Base-by-base conservation (phyloP, 53 echinoderm and acorn worm genomes). In the Holothuria scabra region DNA sequence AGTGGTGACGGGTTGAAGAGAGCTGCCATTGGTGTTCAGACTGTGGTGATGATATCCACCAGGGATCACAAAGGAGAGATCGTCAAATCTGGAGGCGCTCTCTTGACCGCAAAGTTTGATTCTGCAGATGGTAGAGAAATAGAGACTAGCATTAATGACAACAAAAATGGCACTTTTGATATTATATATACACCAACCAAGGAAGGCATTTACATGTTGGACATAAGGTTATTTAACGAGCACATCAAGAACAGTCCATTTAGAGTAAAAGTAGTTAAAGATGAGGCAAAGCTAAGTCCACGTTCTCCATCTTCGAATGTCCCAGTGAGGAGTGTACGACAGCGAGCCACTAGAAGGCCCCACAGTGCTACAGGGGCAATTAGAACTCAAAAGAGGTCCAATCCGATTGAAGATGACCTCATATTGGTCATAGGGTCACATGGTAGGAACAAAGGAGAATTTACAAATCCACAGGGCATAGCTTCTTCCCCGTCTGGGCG, bases 361-460 rank as follows among this genome's bases (percentile, higher is more conserved):
- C 94, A 91, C 65, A 97, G 97, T 80, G 92, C 94, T 33, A 89
- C 93, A 13, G 95, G 95, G 19, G 89, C 91, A 18, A 63, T 95
- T 22, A 85, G 93, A 86, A 89, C 91, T 69, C 91, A 89, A 61
- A 93, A 91, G 57, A 93, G 90, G 81, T 56, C 91, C 60, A 96
- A 96, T 66, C 97, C 97, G 63, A 96, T 96, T 34, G 97, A 96
- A 92, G 97, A 96, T 61, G 97, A 96, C 56, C 88, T 96, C 46
- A 85, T 96, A 12, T 59, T 90, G 68, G 88, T 89, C 22, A 92
- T 96, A 30, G 97, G 97, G 16, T 88, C 84, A 66, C 80, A 92
- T 38, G 97, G 97, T 25, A 91, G 97, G 63, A 96, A 96, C 82
- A 96, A 96, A 74, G 97, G 93, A 28, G 97, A 96, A 76, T 96